Percentiles rank a stretch among this genome's conserved stretches.
These are phyloP conservation scores for Ptyas mucosa DNA, from an alignment of 2,113 vertebrate genomes.

Conservation along the genomic window DNA sequence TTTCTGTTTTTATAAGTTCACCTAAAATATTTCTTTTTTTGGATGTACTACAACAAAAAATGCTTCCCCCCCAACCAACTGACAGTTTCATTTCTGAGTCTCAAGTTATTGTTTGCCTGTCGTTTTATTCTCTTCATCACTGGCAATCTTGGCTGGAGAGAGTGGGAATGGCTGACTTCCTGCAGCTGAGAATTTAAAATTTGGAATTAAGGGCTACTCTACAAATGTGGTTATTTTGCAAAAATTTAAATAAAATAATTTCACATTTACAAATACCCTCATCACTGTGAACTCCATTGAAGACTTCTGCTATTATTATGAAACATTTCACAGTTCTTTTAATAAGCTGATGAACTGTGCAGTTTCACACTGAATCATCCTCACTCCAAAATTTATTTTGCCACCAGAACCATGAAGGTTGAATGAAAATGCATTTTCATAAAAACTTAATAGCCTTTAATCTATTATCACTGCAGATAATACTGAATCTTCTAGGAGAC, in stretches of 20 bases:
- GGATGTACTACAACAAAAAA: not conserved
- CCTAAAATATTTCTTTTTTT: not conserved
- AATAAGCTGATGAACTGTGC: accelerated
- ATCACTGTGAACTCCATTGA: not conserved
- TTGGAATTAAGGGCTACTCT: not conserved
- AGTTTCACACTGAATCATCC: constrained; percentile 3
- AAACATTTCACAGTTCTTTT: not conserved
- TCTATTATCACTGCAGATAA: constrained; percentile 9
- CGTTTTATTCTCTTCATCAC: not conserved
- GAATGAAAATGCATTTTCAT: constrained; percentile 7
- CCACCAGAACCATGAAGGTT: constrained; percentile 7
- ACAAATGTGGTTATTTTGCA: accelerated
- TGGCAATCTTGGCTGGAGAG: not conserved
- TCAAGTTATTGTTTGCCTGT: not conserved
- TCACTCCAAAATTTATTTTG: constrained; percentile 13
- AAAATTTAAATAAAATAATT: not conserved
- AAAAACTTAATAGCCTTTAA: not conserved
- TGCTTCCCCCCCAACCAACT: not conserved
- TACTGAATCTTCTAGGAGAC: constrained; percentile 33
- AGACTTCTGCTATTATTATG: not conserved
- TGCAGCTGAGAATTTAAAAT: not conserved
- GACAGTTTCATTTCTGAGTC: not conserved
- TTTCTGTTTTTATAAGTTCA: constrained; percentile 41
- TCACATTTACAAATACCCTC: not conserved
- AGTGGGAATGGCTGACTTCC: not conserved